A percentile compares a stretch with the other conserved stretches of the same genome.
Conservation (phyloP, 64 coral and sea anemone species). For the Actinia equina region DNA sequence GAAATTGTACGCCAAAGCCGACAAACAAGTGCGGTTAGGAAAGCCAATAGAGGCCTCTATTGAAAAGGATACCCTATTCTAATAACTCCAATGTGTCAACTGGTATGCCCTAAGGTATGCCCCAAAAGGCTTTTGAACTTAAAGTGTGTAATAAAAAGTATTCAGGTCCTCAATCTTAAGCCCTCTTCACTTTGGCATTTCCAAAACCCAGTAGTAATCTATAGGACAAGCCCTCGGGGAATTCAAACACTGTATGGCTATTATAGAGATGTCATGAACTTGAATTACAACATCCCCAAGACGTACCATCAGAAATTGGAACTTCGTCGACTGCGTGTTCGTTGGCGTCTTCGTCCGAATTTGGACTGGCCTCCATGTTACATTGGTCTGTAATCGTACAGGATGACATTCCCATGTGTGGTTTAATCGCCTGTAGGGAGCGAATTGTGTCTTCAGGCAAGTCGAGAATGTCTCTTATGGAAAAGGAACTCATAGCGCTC, state of each 20-base stretch:
- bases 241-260: slow-evolving; percentile 7
- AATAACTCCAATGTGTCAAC: slow-evolving; percentile 11
- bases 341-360: not conserved
- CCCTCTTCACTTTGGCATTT: slow-evolving; percentile 26
- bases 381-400: slow-evolving; percentile 9
- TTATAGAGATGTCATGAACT: not conserved
- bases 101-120: slow-evolving; percentile 11
- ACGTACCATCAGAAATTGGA: slow-evolving; percentile 2
- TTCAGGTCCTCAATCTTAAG: slow-evolving; percentile 18
- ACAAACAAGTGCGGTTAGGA: not conserved
- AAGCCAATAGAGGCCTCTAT: not conserved
- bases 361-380: slow-evolving; percentile 3
- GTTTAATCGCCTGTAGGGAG: slow-evolving; percentile 36
- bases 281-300: not conserved
- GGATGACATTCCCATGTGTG: slow-evolving; percentile 3
- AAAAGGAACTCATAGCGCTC: slow-evolving; percentile 59
- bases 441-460: slow-evolving; percentile 62
- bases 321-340: not conserved
- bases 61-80: slow-evolving; percentile 18
- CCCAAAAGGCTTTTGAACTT: slow-evolving; percentile 18
- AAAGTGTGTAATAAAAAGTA: slow-evolving; percentile 1
- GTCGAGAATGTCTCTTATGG: slow-evolving; percentile 77
- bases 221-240: slow-evolving; percentile 11
- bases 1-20: not conserved
- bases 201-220: slow-evolving; percentile 10